A percentile compares a stretch with the other conserved stretches of the same genome.
Conservation (phyloP, 2,797 vertebrate genomes). For the Hydrolagus colliei region DNA sequence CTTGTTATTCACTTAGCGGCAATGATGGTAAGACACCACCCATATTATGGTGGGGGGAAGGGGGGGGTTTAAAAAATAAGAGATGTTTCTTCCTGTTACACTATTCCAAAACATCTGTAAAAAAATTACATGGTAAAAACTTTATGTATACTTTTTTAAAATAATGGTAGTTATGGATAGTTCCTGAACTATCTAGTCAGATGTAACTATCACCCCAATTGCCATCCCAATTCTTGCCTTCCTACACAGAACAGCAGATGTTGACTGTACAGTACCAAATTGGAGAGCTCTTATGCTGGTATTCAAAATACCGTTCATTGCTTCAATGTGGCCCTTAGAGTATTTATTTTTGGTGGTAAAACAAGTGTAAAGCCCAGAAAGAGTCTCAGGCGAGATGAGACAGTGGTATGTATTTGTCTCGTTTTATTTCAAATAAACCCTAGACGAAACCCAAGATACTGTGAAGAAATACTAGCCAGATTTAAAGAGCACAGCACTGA, state of each 20-base stretch:
- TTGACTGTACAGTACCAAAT: not conserved
- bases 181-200: not conserved
- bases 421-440: not conserved
- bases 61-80: no score
- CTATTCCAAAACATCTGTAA: no score
- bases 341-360: not conserved
- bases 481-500: not conserved
- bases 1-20: no score
- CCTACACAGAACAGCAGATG: not conserved
- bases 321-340: not conserved
- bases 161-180: no score
- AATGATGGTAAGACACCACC: no score
- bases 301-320: not conserved
- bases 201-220: not conserved
- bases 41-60: no score
- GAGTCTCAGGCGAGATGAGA: not conserved
- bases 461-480: not conserved
- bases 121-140: no score
- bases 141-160: no score
- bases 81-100: no score
- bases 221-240: no score
- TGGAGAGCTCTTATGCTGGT: not conserved
- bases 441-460: not conserved
- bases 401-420: not conserved
- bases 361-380: not conserved